phyloP scores from a whole-genome alignment of 2,113 vertebrate genomes.

The Antechinus stuartii region DNA sequence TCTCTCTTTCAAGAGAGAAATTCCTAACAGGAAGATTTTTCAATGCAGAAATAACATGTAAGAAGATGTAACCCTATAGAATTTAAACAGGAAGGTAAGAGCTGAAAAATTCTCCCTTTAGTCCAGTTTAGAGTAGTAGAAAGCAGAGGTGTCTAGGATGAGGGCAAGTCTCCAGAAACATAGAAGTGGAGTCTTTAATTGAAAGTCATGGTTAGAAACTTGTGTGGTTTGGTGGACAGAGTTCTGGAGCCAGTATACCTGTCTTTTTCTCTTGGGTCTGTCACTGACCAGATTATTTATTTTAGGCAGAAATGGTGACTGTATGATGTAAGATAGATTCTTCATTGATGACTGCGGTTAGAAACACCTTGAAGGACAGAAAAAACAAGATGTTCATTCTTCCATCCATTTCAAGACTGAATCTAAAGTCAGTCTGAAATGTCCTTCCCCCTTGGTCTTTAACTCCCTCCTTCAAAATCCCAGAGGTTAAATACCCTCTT shows the following conservation, averaged over 20 bases:
- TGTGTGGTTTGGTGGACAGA: background rate
- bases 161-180: background rate
- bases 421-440: background rate
- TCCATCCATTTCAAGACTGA: background rate
- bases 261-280: background rate
- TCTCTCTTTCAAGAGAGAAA: too few species aligned
- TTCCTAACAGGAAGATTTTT: background rate
- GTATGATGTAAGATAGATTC: too few species aligned
- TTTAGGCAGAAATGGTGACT: background rate
- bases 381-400: background rate
- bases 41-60: background rate
- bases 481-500: background rate
- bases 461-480: background rate
- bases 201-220: background rate
- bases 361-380: background rate
- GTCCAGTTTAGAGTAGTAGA: background rate
- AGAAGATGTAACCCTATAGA: background rate
- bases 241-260: background rate
- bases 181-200: background rate
- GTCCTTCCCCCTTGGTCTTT: background rate
- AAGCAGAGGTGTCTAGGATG: background rate
- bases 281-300: background rate
- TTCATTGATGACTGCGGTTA: background rate
- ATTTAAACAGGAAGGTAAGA: background rate
- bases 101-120: background rate